Base-by-base conservation (phyloP, 2,113 vertebrate genomes). In the Chrysochloris asiatica region DNA sequence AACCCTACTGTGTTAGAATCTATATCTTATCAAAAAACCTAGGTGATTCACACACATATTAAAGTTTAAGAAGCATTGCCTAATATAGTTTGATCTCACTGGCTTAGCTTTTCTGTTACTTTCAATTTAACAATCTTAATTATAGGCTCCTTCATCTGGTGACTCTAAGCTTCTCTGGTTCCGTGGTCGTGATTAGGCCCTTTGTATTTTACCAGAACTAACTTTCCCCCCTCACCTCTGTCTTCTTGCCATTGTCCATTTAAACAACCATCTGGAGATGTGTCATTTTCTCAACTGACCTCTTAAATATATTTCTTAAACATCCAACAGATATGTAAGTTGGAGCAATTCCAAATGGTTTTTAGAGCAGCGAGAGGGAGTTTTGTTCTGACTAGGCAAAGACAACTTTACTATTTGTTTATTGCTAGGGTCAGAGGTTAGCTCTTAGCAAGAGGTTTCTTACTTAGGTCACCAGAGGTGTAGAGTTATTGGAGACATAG, bases 391-490 rank as follows among this genome's bases (percentile, higher is more conserved):
- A 95, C 88, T 94, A 82, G 93, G 84, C 83, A 90, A 95, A 95
- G 96, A 96, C 96, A 96, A 97, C 79, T 96, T 96, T 96, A 97
- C 91, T 96, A 89, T 96, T 97, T 96, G 95, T 96, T 97, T 97
- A 96, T 91, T 87, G 83, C 89, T 85, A 83, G 87, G 96, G 96
- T 96, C 96, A 87, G 93, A 87, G 94, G 95, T 93, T 65, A 96
- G 93, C 93, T 96, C 89, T 97, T 95, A 95, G 86, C 83, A 89
- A 94, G 84, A 38, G 73, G 54, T 93, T 88, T 92, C 83, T 90
- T 84, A 45, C 26, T 86, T 33, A 43, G 94, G 92, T 92, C 95
- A 89, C 83, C 67, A 65, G 94, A 94, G 93, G 84, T 95, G 75
- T 84, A 92, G 94, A 94, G 52, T 92, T 92, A 84, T 59, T 79